These are phyloP conservation scores for Patella pellucida DNA, from an alignment of 2,888 invertebrate species.

Conservation along the genomic window DNA sequence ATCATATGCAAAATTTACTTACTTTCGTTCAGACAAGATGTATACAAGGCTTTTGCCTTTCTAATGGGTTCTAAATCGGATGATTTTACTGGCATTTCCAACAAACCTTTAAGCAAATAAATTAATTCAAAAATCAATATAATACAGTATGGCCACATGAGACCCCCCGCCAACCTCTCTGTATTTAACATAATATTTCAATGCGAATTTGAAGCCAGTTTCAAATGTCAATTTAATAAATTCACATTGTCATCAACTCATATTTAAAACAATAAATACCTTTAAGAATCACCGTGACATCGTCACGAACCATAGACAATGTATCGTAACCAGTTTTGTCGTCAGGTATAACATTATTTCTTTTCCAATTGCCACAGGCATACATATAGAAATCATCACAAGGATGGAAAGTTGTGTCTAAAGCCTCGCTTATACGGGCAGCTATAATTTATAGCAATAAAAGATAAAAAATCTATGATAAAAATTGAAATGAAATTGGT, in stretches of 20 bases:
- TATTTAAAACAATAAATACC: slow-evolving; percentile 20
- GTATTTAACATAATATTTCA: too few species aligned
- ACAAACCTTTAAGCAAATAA: too few species aligned
- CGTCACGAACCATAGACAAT: slow-evolving; percentile 37
- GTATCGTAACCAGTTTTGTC: slow-evolving; percentile 37
- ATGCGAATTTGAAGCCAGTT: too few species aligned
- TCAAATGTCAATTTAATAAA: too few species aligned
- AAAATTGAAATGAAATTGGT: too few species aligned
- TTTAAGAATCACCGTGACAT: slow-evolving; percentile 36
- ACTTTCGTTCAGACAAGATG: slow-evolving; percentile 88
- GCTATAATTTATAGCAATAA: slow-evolving; percentile 26
- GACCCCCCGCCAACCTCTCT: too few species aligned
- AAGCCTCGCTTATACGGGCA: slow-evolving; percentile 38
- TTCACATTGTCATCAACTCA: too few species aligned
- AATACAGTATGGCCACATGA: too few species aligned
- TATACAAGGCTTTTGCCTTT: slow-evolving; percentile 88
- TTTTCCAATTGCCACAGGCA: slow-evolving; percentile 50
- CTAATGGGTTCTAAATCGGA: slow-evolving; percentile 72
- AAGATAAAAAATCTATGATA: too few species aligned
- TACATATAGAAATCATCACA: slow-evolving; percentile 55
- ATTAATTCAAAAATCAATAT: too few species aligned
- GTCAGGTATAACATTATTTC: slow-evolving; percentile 45
- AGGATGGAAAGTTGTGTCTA: slow-evolving; percentile 43
- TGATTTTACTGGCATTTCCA: too few species aligned
- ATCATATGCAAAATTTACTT: slow-evolving; percentile 41